A percentile compares a stretch with the other conserved stretches of the same genome.
These are phyloP conservation scores for Lasioglossum vierecki DNA, from an alignment of 2,888 invertebrate species.

Conservation along the genomic window DNA sequence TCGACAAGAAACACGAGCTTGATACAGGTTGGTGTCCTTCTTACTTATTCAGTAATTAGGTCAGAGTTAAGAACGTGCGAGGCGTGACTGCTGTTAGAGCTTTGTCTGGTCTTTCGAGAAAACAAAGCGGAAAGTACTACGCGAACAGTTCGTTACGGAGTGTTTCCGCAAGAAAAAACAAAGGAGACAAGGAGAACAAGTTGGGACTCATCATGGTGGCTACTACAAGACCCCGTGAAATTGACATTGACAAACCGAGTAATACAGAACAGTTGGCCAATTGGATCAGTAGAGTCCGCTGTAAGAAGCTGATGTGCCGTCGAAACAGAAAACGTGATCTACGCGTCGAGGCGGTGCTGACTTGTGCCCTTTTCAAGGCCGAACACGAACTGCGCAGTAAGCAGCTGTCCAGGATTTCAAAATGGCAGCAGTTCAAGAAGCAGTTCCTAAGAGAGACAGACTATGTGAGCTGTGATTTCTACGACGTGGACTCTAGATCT, in stretches of 20 bases:
- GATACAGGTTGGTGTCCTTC: conserved; percentile 80
- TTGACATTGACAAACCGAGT: conserved; percentile 70
- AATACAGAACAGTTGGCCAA: conserved; percentile 78
- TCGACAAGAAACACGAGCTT: conserved; percentile 76
- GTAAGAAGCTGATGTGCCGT: conserved; percentile 86
- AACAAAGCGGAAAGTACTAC: not conserved
- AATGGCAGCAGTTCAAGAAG: conserved; percentile 85
- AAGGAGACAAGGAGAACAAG: not conserved
- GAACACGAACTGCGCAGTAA: conserved; percentile 87
- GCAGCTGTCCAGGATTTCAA: conserved; percentile 87
- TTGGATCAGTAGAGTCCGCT: conserved; percentile 88
- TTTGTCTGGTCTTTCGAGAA: conserved; percentile 21
- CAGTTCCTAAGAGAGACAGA: conserved; percentile 59
- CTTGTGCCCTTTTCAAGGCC: conserved; percentile 86
- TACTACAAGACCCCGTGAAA: conserved; percentile 63
- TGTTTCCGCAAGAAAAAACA: not conserved
- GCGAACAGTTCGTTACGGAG: not conserved
- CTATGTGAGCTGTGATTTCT: conserved; percentile 41
- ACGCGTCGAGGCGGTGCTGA: conserved; percentile 88
- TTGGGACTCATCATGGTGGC: conserved; percentile 60
- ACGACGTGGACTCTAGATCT: conserved; percentile 24
- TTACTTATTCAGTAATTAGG: conserved; percentile 65
- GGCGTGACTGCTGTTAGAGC: conserved; percentile 12
- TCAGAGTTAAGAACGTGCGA: conserved; percentile 28
- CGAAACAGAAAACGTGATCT: conserved; percentile 87